Base-by-base conservation (phyloP, 2,888 invertebrate species). In the Desoria tigrina region DNA sequence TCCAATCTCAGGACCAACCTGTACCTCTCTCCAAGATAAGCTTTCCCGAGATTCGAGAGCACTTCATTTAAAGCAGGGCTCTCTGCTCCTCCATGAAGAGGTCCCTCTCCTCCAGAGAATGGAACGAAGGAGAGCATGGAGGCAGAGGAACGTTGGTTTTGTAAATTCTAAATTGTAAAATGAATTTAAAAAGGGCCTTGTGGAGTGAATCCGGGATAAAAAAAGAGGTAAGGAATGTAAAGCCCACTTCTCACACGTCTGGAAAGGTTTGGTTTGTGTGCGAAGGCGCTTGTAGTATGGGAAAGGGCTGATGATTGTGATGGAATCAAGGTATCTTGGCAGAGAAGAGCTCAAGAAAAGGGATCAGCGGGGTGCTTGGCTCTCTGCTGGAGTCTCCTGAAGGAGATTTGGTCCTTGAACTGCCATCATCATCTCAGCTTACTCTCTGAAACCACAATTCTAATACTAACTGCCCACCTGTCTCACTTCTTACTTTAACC, bases 331-430 rank as follows among this genome's bases (percentile, higher is more conserved):
- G 23, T 32, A 49, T 26, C 28, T 18, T 9, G 11, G 51, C 56
- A 39, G 39, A 39, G 60, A 63, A 68, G 66, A 74, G 72, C 72
- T 60, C 50, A 49, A 39, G 60, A 63, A 68, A 67, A 74, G 72
- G 73, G 58, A 74, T 72, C 75, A 74, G 74, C 74, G 69, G 74
- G 74, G 74, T 73, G 72, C 73, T 71, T 63, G 63, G 67, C 67
- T 55, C 67, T 55, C 74, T 65, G 74, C 71, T 76, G 74, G 74
- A 75, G 69, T 68, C 73, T 73, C 64, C 61, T 71, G 55, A 68
- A 71, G 65, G 69, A 64, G 55, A 61, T 64, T 71, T 76, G 73
- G 74, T 73, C 74, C 74, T 75, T 75, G 74, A 75, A 74, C 74
- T 73, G 71, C 69, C 73, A 69, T 60, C 50, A 45, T 57, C 63